phyloP scores from a whole-genome alignment of 1,140 invertebrate genomes.

The Pseudobourletiella spinata region DNA sequence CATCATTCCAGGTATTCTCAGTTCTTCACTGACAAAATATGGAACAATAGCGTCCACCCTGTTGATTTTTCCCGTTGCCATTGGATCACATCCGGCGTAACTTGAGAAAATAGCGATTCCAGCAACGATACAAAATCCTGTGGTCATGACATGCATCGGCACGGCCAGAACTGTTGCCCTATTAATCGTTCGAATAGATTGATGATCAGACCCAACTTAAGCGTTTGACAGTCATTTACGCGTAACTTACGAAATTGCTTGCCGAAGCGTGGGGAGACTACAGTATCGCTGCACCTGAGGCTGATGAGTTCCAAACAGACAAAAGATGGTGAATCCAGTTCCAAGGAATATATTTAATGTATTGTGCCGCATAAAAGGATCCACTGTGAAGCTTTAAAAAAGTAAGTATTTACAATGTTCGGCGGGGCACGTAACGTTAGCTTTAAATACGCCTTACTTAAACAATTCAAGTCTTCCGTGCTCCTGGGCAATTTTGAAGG shows the following conservation, averaged over 20 bases:
- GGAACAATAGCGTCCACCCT: conserved; percentile 39
- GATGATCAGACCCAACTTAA: no score
- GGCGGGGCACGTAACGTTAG: no score
- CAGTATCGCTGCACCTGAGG: conserved; percentile 46
- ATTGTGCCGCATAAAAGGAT: conserved; percentile 46
- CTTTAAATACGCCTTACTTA: no score
- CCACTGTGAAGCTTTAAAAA: conserved; percentile 43
- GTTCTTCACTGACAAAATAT: conserved; percentile 37
- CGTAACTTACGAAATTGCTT: conserved; percentile 10
- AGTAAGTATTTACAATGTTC: no score
- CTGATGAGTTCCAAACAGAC: conserved; percentile 48
- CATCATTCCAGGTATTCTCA: conserved; percentile 37
- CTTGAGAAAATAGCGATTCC: conserved; percentile 36
- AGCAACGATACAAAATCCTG: conserved; percentile 25
- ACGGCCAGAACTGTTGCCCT: conserved; percentile 33
- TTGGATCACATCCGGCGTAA: conserved; percentile 37
- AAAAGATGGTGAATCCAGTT: conserved; percentile 45
- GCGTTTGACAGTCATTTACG: no score
- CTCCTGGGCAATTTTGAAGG: conserved; percentile 22
- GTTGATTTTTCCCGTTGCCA: conserved; percentile 33
- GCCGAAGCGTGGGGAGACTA: conserved; percentile 30
- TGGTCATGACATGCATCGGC: conserved; percentile 21
- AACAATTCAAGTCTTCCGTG: conserved; percentile 29
- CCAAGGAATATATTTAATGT: conserved; percentile 46
- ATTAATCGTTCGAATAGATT: no score